A percentile compares a stretch with the other conserved stretches of the same genome.
These are phyloP conservation scores for Harpalus rubripes DNA, from an alignment of 2,888 invertebrate genomes.

Conservation along the genomic window DNA sequence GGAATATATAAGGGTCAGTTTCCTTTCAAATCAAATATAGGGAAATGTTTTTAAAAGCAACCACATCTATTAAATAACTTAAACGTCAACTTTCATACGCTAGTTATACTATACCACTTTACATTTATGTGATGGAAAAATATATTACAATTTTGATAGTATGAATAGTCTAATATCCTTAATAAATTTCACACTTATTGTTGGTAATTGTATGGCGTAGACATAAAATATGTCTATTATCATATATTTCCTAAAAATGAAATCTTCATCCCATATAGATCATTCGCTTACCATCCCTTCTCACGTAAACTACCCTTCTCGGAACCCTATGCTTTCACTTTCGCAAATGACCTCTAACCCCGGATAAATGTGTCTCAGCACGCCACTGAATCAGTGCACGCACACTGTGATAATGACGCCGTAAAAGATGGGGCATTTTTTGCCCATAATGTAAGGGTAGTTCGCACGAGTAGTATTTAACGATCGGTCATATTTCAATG, in stretches of 20 bases:
- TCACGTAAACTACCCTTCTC: not conserved
- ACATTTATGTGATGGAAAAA: too few relatives aligned
- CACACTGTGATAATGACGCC: constrained; percentile 45
- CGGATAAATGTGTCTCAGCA: constrained; percentile 3
- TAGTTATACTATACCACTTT: too few relatives aligned
- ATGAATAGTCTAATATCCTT: too few relatives aligned
- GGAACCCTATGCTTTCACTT: constrained; percentile 28
- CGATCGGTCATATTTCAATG: constrained; percentile 49
- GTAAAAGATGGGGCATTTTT: constrained; percentile 56
- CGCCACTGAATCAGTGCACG: constrained; percentile 26
- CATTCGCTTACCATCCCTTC: not conserved
- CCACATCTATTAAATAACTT: too few relatives aligned
- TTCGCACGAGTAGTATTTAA: constrained; percentile 29
- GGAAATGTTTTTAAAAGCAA: too few relatives aligned
- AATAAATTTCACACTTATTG: not conserved
- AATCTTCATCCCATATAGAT: not conserved
- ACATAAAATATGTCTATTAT: not conserved
- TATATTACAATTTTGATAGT: too few relatives aligned
- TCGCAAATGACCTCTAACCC: constrained; percentile 34
- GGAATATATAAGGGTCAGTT: too few relatives aligned
- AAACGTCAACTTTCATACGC: too few relatives aligned
- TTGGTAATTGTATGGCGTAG: not conserved
- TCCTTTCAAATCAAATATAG: too few relatives aligned
- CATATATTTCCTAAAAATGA: not conserved
- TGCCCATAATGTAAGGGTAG: constrained; percentile 51